phyloP scores from a whole-genome alignment of 2,113 vertebrate species.

The Malurus alboscapulatus region DNA sequence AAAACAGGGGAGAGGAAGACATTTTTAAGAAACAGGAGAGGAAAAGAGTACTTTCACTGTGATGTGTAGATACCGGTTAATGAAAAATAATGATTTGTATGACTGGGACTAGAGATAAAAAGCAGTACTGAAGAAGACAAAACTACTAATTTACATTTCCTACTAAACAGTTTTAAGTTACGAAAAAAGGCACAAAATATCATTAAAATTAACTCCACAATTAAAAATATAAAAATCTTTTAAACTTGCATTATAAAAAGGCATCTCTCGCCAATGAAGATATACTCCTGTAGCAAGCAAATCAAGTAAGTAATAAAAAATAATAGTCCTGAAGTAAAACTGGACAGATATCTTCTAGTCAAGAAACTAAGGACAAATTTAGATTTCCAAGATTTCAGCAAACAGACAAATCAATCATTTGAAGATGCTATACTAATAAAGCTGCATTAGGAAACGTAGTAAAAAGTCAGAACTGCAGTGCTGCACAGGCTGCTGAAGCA shows the following conservation, averaged over 20 bases:
- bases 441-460: background rate
- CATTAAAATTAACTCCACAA: background rate
- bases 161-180: background rate
- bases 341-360: background rate
- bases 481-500: conserved; percentile 23
- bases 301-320: background rate
- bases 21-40: background rate
- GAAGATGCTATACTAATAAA: background rate
- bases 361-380: background rate
- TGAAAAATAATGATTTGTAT: background rate
- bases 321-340: background rate
- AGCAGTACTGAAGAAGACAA: background rate
- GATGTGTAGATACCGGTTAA: background rate
- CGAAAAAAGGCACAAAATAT: background rate
- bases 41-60: background rate
- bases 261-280: background rate
- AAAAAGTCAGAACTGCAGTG: conserved; percentile 24
- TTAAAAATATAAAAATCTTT: background rate
- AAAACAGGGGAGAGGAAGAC: background rate
- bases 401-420: background rate
- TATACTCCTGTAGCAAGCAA: background rate
- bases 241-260: background rate
- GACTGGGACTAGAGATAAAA: background rate
- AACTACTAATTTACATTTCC: background rate
- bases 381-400: background rate